Base-by-base conservation (phyloP, 2,888 invertebrate species). In the Mantis religiosa region DNA sequence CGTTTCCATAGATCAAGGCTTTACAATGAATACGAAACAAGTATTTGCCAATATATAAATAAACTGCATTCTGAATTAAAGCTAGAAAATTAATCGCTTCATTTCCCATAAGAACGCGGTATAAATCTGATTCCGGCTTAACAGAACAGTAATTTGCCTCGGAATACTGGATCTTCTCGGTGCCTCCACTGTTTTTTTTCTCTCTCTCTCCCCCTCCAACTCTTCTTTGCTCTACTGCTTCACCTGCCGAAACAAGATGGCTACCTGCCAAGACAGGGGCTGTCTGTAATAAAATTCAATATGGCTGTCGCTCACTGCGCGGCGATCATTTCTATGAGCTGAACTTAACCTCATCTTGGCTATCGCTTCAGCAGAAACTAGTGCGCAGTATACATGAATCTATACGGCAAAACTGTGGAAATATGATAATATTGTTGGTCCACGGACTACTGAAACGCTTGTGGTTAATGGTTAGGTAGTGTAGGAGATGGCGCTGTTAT, bases 191-290 rank as follows among this genome's bases (percentile, higher is more conserved):
- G 88, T 82, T 25, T 81, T 83, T 88, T 88, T 54, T 54, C 30
- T 14, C 34, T 54, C 47, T n/a, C 71, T 41, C 34, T 30, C 34
- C 54, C n/a, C n/a, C 28, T 28, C n/a, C 28, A 7, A 27, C 84
- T 83, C 84, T 27, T 83, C 71, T 47, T 41, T 81, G 27, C 28
- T 28, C 87, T 20, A 15, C 81, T 28, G 27, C 25, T 71, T 82
- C 89, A 89, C 88, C 89, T 88, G 88, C 88, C 87, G 83, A 87
- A 86, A 54, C 89, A 89, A 89, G 83, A 89, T 89, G 89, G 89
- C 89, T 89, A 87, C 89, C 89, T 88, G 89, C 89, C 89, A 87
- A 84, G 82, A 87, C 88, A 47, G 84, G 84, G 84, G 89, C 28
- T 54, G 85, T 28, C 12, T 41, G 89, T 85, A 88, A 89, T 87